Conservation (phyloP, 2,888 invertebrate species). For the Lysandra coridon region DNA sequence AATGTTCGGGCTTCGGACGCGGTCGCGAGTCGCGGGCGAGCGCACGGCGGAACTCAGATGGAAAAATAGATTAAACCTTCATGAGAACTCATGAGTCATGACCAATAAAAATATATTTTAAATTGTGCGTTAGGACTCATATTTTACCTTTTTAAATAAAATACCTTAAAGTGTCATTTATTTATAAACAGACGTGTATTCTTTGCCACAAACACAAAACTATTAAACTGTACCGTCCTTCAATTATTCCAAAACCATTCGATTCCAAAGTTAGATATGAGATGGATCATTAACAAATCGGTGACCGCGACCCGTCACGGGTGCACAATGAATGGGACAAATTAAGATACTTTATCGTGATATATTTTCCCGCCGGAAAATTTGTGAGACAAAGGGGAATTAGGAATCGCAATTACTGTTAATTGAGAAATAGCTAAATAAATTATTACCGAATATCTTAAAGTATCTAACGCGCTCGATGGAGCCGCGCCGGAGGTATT, state of each 20-base stretch:
- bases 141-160: too few species aligned
- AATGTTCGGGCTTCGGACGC: constrained; percentile 35
- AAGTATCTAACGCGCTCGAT: neutral
- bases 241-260: constrained; percentile 47
- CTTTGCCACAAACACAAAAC: neutral
- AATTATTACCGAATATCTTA: constrained; percentile 22
- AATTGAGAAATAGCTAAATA: constrained; percentile 23
- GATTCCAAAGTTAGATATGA: constrained; percentile 55
- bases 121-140: neutral
- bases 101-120: neutral
- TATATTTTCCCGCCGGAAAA: constrained; percentile 42
- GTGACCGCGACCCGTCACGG: constrained; percentile 50
- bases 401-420: constrained; percentile 27
- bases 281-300: constrained; percentile 56
- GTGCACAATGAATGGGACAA: constrained; percentile 50
- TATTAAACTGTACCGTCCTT: neutral
- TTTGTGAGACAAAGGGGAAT: constrained; percentile 38
- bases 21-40: neutral
- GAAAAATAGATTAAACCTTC: constrained; percentile 17
- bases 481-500: neutral
- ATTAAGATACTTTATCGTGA: constrained; percentile 44
- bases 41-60: constrained; percentile 3
- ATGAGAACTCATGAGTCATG: neutral
- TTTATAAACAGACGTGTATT: too few species aligned
- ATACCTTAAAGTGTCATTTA: too few species aligned